Percentiles rank a stretch among this genome's conserved stretches.
These are phyloP conservation scores for Micromys minutus DNA, from an alignment of 2,113 vertebrate genomes.

Conservation along the genomic window DNA sequence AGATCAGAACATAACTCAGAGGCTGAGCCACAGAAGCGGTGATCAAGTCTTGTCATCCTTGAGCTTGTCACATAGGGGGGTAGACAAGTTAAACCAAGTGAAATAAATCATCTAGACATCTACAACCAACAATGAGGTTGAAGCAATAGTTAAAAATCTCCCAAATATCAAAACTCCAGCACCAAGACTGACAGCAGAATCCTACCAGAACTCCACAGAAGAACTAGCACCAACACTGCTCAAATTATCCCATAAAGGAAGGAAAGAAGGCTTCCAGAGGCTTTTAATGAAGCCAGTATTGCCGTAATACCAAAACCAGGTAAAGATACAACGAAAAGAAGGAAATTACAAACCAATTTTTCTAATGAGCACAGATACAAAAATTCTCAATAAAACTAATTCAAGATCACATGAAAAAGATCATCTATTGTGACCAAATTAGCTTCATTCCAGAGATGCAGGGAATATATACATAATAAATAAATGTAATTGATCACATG, in stretches of 20 bases:
- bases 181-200: not conserved
- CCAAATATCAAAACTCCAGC: not conserved
- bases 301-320: not conserved
- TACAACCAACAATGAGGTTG: not conserved
- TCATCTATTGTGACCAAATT: not conserved
- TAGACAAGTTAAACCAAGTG: not conserved
- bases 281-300: not conserved
- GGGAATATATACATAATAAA: not conserved
- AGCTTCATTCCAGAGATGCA: not conserved
- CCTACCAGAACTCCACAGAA: not conserved
- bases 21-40: not conserved
- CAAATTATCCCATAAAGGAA: not conserved
- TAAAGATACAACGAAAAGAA: not conserved
- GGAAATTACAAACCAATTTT: not conserved
- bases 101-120: not conserved
- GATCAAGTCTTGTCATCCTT: too few relatives aligned
- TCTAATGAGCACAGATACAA: not conserved
- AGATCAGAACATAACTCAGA: not conserved
- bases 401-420: not conserved
- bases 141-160: not conserved
- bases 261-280: not conserved
- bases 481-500: not conserved
- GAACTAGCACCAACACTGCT: not conserved
- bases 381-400: not conserved
- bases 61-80: not conserved